Conservation (phyloP, 2,888 invertebrate genomes). For the Coronaproctus castanopsis region DNA sequence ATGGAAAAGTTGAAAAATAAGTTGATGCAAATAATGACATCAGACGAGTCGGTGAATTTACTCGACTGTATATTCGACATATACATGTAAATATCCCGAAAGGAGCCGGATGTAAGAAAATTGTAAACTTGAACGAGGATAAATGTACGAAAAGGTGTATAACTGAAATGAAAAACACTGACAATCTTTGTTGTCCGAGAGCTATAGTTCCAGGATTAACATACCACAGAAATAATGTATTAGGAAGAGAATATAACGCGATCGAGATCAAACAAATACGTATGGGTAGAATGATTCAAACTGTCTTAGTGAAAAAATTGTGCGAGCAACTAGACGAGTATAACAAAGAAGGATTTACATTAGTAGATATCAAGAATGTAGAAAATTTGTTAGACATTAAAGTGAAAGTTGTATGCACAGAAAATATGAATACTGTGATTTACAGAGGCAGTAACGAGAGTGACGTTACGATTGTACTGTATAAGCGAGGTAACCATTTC, state of each 20-base stretch:
- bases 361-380: constrained; percentile 1
- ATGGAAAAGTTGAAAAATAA: background rate
- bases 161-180: background rate
- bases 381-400: background rate
- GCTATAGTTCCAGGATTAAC: constrained; percentile 3
- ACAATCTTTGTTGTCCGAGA: constrained; percentile 1
- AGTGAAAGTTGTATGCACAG: background rate
- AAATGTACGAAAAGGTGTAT: constrained; percentile 1
- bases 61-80: background rate
- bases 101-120: background rate
- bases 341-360: background rate
- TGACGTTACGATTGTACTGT: background rate
- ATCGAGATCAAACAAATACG: background rate
- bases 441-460: background rate
- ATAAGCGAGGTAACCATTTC: background rate
- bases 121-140: background rate
- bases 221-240: background rate
- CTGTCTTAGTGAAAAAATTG: background rate
- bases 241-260: background rate
- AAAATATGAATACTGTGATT: background rate
- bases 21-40: constrained; percentile 1
- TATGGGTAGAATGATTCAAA: background rate
- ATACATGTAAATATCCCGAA: background rate
- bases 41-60: background rate
- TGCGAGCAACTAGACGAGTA: background rate